These are phyloP conservation scores for Heliconius hortense DNA, from an alignment of 2,888 invertebrate genomes.

Conservation along the genomic window DNA sequence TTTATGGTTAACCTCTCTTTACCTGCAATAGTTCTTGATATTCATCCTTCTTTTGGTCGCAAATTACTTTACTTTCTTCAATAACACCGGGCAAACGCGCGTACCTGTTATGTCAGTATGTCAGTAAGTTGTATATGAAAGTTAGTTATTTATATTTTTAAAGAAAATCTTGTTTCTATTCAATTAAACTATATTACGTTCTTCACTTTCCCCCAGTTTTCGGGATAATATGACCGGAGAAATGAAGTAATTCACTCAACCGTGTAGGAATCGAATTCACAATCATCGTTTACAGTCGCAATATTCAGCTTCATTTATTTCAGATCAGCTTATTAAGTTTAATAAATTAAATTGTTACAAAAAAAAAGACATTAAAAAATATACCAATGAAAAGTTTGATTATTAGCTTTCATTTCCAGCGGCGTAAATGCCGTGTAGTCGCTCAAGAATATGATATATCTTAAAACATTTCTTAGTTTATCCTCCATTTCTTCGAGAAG, in stretches of 20 bases:
- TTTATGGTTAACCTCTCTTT: slow-evolving; percentile 16
- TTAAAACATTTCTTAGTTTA: slow-evolving; percentile 84
- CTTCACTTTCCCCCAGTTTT: too few relatives aligned
- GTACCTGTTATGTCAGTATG: slow-evolving; percentile 76
- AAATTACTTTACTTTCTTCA: slow-evolving; percentile 90
- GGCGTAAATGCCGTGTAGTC: slow-evolving; percentile 91
- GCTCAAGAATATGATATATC: slow-evolving; percentile 90
- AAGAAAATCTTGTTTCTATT: not conserved
- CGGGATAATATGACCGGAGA: too few relatives aligned
- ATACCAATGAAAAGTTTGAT: slow-evolving; percentile 92
- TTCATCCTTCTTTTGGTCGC: slow-evolving; percentile 91
- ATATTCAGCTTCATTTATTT: too few relatives aligned
- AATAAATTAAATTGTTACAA: not conserved
- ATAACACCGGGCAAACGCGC: slow-evolving; percentile 90
- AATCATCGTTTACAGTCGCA: too few relatives aligned
- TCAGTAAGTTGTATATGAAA: not conserved
- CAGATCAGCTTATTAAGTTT: not conserved
- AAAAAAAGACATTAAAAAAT: slow-evolving; percentile 23
- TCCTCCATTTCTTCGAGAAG: slow-evolving; percentile 88
- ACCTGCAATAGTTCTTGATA: slow-evolving; percentile 91
- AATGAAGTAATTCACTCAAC: too few relatives aligned
- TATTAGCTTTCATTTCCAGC: slow-evolving; percentile 93
- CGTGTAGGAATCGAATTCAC: too few relatives aligned
- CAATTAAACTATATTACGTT: not conserved
- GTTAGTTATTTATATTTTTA: not conserved